These are phyloP conservation scores for Nylanderia fulva DNA, from an alignment of 1,140 invertebrate species.

Conservation along the genomic window DNA sequence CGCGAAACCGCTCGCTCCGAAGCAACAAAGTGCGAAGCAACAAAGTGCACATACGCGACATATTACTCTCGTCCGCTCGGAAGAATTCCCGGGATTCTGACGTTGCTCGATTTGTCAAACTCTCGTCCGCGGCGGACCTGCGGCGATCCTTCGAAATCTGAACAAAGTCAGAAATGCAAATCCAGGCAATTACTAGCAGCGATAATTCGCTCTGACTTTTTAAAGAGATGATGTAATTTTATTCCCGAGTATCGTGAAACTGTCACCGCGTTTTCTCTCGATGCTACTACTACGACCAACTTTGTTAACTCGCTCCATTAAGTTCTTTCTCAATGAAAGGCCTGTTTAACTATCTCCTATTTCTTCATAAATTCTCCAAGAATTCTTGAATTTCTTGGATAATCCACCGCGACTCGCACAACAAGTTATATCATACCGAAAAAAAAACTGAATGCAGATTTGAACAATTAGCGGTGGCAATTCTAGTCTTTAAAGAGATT, in stretches of 20 bases:
- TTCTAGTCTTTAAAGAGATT: constrained; percentile 19
- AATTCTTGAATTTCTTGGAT: neutral
- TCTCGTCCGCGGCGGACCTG: neutral
- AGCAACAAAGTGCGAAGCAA: constrained; percentile 30
- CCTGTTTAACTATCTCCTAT: neutral
- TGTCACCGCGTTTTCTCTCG: constrained; percentile 4
- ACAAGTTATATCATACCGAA: neutral
- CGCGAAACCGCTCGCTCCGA: constrained; percentile 9
- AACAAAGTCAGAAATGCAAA: constrained; percentile 26
- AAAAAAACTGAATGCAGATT: constrained; percentile 1
- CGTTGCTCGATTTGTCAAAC: constrained; percentile 52
- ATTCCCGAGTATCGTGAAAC: neutral
- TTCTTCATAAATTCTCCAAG: neutral
- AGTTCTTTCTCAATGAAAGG: constrained; percentile 16
- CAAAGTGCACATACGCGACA: constrained; percentile 53
- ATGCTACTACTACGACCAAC: constrained; percentile 5
- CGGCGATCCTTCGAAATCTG: constrained; percentile 8
- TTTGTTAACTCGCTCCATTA: neutral
- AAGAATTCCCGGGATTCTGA: constrained; percentile 43
- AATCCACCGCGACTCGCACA: neutral
- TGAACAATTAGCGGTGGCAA: neutral
- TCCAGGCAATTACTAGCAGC: constrained; percentile 33
- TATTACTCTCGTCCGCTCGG: constrained; percentile 29
- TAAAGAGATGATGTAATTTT: constrained; percentile 8
- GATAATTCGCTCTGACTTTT: constrained; percentile 37